Conservation (phyloP, 2,797 vertebrate genomes). For the Brachymystax lenok region DNA sequence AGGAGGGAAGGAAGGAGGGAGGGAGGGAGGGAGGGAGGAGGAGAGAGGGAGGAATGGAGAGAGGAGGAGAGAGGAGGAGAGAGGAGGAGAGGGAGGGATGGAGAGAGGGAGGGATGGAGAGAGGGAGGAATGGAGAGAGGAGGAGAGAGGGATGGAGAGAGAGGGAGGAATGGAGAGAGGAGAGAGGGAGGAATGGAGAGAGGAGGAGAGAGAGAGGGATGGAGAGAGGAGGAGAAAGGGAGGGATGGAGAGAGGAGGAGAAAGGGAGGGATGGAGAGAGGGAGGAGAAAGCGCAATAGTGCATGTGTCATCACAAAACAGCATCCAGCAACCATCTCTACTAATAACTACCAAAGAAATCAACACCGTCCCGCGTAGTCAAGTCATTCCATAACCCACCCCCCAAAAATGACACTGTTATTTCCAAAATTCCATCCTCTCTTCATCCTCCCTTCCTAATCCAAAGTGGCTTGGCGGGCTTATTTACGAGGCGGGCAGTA, state of each 20-base stretch:
- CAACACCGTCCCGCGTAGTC: not conserved
- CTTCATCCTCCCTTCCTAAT: conserved; percentile 70
- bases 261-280: not conserved
- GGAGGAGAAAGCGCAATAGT: not conserved
- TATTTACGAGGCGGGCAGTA: conserved; percentile 77
- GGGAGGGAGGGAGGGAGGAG: not conserved
- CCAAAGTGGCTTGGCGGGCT: conserved; percentile 64
- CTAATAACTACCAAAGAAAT: not conserved
- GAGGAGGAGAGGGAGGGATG: not conserved
- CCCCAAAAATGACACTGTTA: conserved; percentile 31
- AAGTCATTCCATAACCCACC: not conserved
- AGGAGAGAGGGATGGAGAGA: no score
- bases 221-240: no score
- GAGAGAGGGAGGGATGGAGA: no score
- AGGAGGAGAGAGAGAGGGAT: no score
- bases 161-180: no score
- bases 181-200: no score
- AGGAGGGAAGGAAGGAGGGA: not conserved
- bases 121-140: not conserved
- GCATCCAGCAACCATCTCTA: not conserved
- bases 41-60: not conserved
- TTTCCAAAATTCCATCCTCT: conserved; percentile 14
- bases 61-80: not conserved
- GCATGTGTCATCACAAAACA: no score
- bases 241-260: no score